Conservation (phyloP, 2,113 vertebrate species). For the Pygoscelis adeliae region DNA sequence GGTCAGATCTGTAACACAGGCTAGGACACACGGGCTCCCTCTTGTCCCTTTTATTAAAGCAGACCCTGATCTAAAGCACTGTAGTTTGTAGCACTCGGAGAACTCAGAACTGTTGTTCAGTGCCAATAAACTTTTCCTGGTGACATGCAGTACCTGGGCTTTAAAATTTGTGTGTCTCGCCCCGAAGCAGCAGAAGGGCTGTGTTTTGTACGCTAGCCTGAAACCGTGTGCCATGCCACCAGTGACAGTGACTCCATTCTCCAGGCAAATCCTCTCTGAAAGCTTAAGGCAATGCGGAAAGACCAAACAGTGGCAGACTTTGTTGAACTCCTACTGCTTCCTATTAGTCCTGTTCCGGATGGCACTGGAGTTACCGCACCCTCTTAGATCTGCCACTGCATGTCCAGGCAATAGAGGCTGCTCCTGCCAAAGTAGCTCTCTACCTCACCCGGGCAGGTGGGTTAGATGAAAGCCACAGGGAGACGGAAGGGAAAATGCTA, state of each 20-base stretch:
- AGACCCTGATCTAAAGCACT: neutral
- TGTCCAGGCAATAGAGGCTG: neutral
- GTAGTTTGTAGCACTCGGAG: neutral
- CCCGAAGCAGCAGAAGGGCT: fast-evolving
- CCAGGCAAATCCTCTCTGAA: neutral
- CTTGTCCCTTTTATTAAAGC: neutral
- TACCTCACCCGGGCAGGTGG: neutral
- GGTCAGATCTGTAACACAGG: neutral
- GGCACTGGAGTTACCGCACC: neutral
- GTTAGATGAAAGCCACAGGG: neutral
- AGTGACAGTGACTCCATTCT: fast-evolving
- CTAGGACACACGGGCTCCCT: fast-evolving
- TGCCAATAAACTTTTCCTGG: neutral
- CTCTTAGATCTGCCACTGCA: neutral
- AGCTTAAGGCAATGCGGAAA: neutral
- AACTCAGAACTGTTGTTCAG: neutral
- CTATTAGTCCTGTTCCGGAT: neutral
- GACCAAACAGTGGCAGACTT: neutral
- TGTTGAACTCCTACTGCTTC: neutral
- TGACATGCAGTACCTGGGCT: neutral
- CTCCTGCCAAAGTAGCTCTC: neutral
- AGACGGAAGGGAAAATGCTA: neutral
- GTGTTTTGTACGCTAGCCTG: neutral
- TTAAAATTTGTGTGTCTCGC: fast-evolving
- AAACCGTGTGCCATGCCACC: fast-evolving